These are phyloP conservation scores for Gulo gulo DNA, from an alignment of 2,113 vertebrate genomes.

Conservation along the genomic window DNA sequence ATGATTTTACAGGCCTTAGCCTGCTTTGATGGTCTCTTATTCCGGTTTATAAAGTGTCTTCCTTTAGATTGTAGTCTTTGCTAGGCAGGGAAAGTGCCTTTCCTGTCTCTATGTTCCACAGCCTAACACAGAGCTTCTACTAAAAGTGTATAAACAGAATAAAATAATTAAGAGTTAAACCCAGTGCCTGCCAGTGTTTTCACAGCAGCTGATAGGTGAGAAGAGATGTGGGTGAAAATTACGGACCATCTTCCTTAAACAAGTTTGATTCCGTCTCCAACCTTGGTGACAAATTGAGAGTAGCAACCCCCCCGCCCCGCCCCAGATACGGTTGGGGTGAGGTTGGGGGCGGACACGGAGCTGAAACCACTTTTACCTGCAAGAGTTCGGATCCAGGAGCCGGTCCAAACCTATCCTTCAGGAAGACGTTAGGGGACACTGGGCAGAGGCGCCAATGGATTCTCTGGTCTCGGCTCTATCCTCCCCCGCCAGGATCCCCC, in stretches of 20 bases:
- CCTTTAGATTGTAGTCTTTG: not conserved
- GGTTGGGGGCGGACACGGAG: not conserved
- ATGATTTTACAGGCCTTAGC: not conserved
- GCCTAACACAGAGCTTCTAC: not conserved
- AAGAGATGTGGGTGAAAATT: not conserved
- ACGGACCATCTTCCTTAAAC: not conserved
- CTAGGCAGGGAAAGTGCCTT: not conserved
- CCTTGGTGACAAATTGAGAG: not conserved
- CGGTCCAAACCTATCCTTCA: not conserved
- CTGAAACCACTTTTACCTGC: slow-evolving; percentile 34
- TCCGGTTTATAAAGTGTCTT: not conserved
- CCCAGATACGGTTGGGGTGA: too few species aligned
- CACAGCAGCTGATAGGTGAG: not conserved
- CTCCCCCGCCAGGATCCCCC: not conserved
- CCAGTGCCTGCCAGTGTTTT: not conserved
- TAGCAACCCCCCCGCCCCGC: too few species aligned
- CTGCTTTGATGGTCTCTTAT: not conserved
- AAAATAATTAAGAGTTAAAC: not conserved
- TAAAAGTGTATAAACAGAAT: not conserved
- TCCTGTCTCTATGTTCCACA: not conserved
- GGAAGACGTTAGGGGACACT: not conserved
- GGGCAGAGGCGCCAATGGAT: not conserved
- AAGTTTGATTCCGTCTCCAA: not conserved
- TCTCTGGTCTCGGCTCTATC: not conserved
- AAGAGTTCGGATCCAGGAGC: not conserved